Evolutionary conservation across 2,797 vertebrate genomes (phyloP).

Genomic region (Silurus aristotelis): DNA sequence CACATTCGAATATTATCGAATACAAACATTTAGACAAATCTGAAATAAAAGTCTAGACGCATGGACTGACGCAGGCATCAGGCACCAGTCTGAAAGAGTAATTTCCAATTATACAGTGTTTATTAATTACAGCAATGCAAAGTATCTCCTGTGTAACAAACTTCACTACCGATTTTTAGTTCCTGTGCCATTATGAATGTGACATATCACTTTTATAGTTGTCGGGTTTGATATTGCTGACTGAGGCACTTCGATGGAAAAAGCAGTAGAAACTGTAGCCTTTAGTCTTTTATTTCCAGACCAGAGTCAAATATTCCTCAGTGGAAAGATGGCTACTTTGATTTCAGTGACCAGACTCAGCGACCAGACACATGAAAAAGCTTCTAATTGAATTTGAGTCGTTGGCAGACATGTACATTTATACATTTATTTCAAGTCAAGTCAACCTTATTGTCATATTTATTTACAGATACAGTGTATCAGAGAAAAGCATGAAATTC

Average conservation of each 20-base stretch:
- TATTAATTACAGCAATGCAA: neutral
- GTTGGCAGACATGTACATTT: neutral
- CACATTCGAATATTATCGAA: neutral
- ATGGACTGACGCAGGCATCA: neutral
- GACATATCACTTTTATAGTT: neutral
- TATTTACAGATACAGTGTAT: neutral
- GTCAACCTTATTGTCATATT: neutral
- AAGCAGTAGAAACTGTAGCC: neutral
- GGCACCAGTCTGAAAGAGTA: neutral
- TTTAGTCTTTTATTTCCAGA: neutral
- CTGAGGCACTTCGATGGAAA: neutral
- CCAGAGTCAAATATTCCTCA: neutral
- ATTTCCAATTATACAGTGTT: neutral
- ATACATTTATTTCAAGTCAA: neutral
- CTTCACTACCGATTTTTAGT: neutral
- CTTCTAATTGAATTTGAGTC: neutral
- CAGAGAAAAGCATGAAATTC: neutral
- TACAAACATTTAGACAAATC: neutral
- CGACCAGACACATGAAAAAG: neutral
- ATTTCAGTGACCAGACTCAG: neutral
- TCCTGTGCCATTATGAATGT: neutral
- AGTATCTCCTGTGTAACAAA: neutral
- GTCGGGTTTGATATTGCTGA: neutral
- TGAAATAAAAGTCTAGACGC: neutral
- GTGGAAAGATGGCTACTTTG: neutral